Base-by-base conservation (phyloP, 2,113 vertebrate species). In the Apaloderma vittatum region DNA sequence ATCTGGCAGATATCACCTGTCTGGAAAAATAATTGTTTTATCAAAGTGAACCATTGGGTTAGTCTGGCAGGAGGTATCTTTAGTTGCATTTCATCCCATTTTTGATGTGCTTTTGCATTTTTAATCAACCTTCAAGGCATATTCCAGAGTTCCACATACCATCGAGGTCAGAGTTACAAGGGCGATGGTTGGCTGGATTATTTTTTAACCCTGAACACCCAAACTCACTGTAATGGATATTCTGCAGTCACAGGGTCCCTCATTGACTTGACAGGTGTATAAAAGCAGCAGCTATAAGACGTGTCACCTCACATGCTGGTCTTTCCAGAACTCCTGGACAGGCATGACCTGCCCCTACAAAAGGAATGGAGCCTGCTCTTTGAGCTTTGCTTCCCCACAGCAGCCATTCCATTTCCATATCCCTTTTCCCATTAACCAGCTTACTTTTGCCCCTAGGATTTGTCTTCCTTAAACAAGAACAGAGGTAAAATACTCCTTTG, bases 11-110 rank as follows among this genome's bases (percentile, higher is more conserved):
- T 96, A 94, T 72, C 93, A 91, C 88, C 91, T 96, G 93, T 97
- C 96, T 97, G 95, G 83, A 87, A 96, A 96, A 89, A 87, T 86
- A 96, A 96, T 94, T 86, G 86, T 96, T 91, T 96, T 92, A 97
- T 96, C 96, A 96, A 96, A 94, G 89, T 78, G 29, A 95, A 58
- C 76, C 89, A 95, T 95, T 76, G 0, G 52, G 83, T 94, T 89
- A 95, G 94, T 96, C 96, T 96, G 84, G 91, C 80, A 93, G 70
- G 89, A 95, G 89, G 89, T 40, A 82, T 68, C 48, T 95, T 86
- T 81, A n/a, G 89, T 84, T 89, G 91, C 83, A 94, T 89, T 96
- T 96, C 77, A 96, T 91, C 80, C 93, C 83, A 91, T 94, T 97
- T 97, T 89, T 94, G 55, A 91, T 93, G 52, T 91, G 89, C 37